Conservation (phyloP, 2,888 invertebrate species). For the Pseudococcus longispinus region DNA sequence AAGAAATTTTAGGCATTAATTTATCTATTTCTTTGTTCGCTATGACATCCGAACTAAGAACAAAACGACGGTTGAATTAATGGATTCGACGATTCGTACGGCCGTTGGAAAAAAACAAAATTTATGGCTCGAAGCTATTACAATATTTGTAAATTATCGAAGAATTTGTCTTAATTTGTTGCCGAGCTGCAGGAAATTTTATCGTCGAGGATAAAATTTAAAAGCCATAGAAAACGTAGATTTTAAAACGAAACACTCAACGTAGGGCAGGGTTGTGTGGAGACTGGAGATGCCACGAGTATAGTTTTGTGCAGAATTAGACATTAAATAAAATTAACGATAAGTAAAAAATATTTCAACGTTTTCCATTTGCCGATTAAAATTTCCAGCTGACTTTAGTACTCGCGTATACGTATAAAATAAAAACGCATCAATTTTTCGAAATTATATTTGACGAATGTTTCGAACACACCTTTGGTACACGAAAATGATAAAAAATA, state of each 20-base stretch:
- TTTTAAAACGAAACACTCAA: neutral
- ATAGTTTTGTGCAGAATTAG: neutral
- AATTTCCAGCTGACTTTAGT: neutral
- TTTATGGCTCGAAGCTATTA: neutral
- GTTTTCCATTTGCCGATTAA: conserved; percentile 17
- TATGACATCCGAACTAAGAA: neutral
- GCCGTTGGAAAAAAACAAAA: neutral
- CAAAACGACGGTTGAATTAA: neutral
- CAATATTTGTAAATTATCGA: conserved; percentile 22
- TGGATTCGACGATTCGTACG: conserved; percentile 8
- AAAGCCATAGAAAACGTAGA: neutral
- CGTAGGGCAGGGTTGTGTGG: neutral
- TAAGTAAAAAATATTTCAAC: neutral
- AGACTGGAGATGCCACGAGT: neutral
- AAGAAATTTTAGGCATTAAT: neutral
- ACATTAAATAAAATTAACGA: conserved; percentile 31
- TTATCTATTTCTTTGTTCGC: neutral
- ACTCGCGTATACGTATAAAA: no score
- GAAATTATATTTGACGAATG: neutral
- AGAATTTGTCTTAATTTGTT: conserved; percentile 28
- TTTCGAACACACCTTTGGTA: neutral
- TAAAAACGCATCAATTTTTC: neutral
- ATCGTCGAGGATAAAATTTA: neutral
- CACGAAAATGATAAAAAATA: neutral
- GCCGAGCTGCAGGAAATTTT: neutral